Evolutionary conservation across 2,797 vertebrate species (phyloP).

Genomic region (Tragelaphus eurycerus): DNA sequence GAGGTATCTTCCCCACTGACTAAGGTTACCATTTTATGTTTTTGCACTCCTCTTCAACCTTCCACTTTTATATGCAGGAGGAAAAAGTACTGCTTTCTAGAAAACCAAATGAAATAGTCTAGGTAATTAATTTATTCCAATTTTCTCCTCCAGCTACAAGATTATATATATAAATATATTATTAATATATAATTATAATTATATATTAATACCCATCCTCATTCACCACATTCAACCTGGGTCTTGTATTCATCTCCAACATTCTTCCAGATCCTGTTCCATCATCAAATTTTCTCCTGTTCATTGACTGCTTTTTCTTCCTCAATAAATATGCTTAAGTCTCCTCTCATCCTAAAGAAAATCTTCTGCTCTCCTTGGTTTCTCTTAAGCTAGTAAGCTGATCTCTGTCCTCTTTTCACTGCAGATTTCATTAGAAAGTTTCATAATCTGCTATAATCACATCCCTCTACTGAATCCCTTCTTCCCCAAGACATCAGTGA

Average conservation of each 20-base stretch:
- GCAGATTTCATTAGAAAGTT: background rate
- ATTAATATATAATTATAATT: background rate
- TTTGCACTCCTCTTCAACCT: background rate
- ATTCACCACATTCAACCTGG: background rate
- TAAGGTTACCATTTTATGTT: background rate
- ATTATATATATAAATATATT: background rate
- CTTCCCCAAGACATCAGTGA: background rate
- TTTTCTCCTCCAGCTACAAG: background rate
- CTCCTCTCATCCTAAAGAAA: background rate
- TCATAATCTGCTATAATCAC: background rate
- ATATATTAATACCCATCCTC: background rate
- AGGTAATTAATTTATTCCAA: background rate
- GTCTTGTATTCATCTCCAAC: background rate
- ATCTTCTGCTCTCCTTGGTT: background rate
- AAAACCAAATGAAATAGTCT: background rate
- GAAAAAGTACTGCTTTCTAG: background rate
- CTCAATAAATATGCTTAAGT: background rate
- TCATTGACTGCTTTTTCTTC: background rate
- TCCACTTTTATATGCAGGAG: background rate
- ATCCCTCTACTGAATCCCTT: background rate
- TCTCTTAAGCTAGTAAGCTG: background rate
- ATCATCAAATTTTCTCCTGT: background rate
- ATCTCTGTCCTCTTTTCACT: background rate
- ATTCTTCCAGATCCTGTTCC: background rate
- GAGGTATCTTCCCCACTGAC: background rate